phyloP scores from a whole-genome alignment of 2,888 invertebrate species.

The Philereme transversata region DNA sequence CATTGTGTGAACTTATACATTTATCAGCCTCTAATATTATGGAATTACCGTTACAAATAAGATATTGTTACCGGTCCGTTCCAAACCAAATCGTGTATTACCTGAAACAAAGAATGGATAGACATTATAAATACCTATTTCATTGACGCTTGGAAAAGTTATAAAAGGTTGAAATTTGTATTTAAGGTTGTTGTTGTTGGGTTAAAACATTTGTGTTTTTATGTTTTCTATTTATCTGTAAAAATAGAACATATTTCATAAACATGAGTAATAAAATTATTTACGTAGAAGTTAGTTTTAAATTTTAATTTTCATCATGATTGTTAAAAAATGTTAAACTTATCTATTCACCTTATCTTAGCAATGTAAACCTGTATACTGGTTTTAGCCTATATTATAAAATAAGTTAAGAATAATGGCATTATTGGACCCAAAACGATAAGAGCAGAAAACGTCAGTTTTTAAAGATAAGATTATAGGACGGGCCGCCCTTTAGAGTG shows the following conservation, averaged over 20 bases:
- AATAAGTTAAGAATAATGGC: slow-evolving; percentile 26
- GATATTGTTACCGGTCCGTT: slow-evolving; percentile 25
- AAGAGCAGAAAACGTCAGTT: slow-evolving; percentile 46
- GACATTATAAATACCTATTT: slow-evolving; percentile 33
- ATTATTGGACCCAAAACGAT: slow-evolving; percentile 40
- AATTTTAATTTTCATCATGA: no score
- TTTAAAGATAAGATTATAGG: slow-evolving; percentile 49
- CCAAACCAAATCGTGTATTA: slow-evolving; percentile 41
- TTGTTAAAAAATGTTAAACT: no score
- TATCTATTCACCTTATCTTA: no score
- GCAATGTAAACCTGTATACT: no score
- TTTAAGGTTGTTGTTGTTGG: not conserved
- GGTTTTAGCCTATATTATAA: no score
- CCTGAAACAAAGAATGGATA: slow-evolving; percentile 43
- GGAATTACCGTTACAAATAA: slow-evolving; percentile 20
- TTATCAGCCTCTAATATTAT: slow-evolving; percentile 9
- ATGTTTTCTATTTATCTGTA: not conserved
- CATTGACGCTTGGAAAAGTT: slow-evolving; percentile 20
- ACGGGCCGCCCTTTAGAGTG: slow-evolving; percentile 29
- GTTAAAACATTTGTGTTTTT: not conserved
- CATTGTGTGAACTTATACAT: not conserved
- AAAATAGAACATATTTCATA: no score
- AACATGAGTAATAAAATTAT: no score
- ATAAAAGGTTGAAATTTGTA: slow-evolving; percentile 14
- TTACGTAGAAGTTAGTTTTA: no score